A percentile compares a stretch with the other conserved stretches of the same genome.
Conservation (phyloP, 2,888 invertebrate species). For the Chymomyza caudatula region DNA sequence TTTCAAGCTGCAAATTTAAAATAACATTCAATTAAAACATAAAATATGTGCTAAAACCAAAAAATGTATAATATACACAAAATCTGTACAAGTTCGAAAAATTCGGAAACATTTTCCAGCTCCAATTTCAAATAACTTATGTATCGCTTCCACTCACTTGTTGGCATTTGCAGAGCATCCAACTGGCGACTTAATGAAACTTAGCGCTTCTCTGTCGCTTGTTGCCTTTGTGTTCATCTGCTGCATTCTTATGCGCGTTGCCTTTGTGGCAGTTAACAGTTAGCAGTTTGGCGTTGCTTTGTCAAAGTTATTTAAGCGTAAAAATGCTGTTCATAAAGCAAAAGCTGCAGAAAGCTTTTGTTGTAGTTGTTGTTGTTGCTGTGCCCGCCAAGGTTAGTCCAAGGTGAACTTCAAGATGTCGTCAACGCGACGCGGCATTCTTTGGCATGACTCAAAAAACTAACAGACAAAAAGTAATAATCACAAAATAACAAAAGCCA, state of each 20-base stretch:
- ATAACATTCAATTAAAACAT: too few species aligned
- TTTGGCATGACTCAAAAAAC: constrained; percentile 3
- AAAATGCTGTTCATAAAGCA: constrained; percentile 56
- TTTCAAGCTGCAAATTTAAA: too few species aligned
- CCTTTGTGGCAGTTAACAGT: constrained; percentile 25
- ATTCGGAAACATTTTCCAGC: too few species aligned
- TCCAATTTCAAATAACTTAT: too few species aligned
- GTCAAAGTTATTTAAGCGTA: constrained; percentile 54
- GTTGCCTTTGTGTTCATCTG: neutral
- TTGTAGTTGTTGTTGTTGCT: constrained; percentile 11
- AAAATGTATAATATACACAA: too few species aligned
- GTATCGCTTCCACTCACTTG: too few species aligned
- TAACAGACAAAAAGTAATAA: constrained; percentile 1
- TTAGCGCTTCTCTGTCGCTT: neutral
- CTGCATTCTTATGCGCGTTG: constrained; percentile 34
- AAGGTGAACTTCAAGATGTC: constrained; percentile 57
- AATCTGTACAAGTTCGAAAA: too few species aligned
- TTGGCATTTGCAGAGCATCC: neutral
- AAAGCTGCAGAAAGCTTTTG: constrained; percentile 40
- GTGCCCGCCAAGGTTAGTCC: constrained; percentile 46
- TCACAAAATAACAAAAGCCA: neutral
- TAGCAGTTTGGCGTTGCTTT: constrained; percentile 38
- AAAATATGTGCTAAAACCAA: too few species aligned
- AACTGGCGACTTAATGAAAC: neutral
- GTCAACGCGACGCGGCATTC: constrained; percentile 12